Evolutionary conservation across 1,140 invertebrate genomes (phyloP), one percentile per base, ranked within the genome.

Genomic region (Drosophila yakuba): DNA sequence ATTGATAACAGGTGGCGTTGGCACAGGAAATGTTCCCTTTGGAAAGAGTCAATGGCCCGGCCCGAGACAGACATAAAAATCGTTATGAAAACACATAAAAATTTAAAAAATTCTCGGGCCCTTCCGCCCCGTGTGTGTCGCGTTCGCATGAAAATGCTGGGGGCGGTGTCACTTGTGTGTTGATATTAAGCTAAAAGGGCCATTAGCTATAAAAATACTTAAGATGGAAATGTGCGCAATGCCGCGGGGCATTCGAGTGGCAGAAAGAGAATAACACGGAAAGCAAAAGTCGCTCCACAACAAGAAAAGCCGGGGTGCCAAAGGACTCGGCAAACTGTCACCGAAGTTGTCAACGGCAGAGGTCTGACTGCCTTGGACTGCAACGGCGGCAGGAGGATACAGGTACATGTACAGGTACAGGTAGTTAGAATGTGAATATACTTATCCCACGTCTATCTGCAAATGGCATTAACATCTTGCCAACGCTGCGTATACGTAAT

Each of bases 131-230:
- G n/a, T 25, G 36, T 45, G 25, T 12, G 58, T 54, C 41, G 17
- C 25, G 17, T 43, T 60, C 25, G 55, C 48, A 12, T 50, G 73
- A 47, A 64, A 32, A 61, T 47, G 64, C 64, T 44, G 7, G 28
- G 48, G 43, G 52, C 55, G 54, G 73, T 73, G 41, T 76, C 73
- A 76, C 73, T 76, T 72, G 74, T 82, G 68, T 88, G 83, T 88
- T 88, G 71, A 79, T 74, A 82, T 86, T 88, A 83, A 88, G 82
- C 85, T 82, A 88, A 86, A 86, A 86, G 83, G 66, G 75, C 83
- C 83, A 86, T 86, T 86, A 86, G 83, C 83, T 88, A 86, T 88
- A 88, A 86, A 86, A 86, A 86, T 86, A 86, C 83, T 86, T 88
- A 88, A 86, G 77, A 88, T 83, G 83, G 66, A 83, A 86, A 86